A percentile compares a stretch with the other conserved stretches of the same genome.
Conservation (phyloP, 2,113 vertebrate genomes). For the Callopanchax toddi region DNA sequence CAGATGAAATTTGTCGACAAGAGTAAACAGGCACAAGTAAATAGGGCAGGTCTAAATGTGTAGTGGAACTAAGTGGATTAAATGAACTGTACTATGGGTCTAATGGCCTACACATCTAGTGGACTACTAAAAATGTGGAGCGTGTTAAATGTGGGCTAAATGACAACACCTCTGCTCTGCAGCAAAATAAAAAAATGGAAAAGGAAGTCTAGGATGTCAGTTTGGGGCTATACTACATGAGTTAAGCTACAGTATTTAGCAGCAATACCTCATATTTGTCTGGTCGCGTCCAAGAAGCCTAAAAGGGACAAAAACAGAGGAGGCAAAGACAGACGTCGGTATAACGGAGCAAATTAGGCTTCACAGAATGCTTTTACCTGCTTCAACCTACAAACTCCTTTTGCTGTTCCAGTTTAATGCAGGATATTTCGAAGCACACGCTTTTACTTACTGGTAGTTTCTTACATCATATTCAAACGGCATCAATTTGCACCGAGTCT, state of each 20-base stretch:
- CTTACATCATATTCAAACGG: not conserved
- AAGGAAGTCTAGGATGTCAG: conserved; percentile 56
- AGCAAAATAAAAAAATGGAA: conserved; percentile 8
- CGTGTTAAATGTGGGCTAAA: conserved; percentile 21
- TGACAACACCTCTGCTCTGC: conserved; percentile 65
- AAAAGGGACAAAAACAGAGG: conserved; percentile 88
- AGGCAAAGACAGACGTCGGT: conserved; percentile 74
- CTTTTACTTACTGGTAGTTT: not conserved
- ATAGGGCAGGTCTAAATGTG: conserved; percentile 41
- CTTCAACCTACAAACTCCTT: conserved; percentile 1
- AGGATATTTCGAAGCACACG: not conserved
- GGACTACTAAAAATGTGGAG: conserved; percentile 14
- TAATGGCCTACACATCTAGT: conserved; percentile 49
- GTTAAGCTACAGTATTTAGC: conserved; percentile 82
- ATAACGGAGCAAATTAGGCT: conserved; percentile 73
- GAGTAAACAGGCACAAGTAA: conserved; percentile 40
- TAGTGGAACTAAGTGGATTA: conserved; percentile 61
- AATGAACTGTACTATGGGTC: conserved; percentile 45
- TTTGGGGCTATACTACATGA: conserved; percentile 55
- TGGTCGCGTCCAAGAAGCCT: conserved; percentile 99
- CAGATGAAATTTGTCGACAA: not conserved
- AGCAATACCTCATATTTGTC: conserved; percentile 97
- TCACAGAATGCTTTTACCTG: conserved; percentile 12
- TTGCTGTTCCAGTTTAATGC: not conserved
- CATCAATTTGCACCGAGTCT: not conserved